Base-by-base conservation (phyloP, 1,140 invertebrate genomes). In the Drosophila micromelanica region DNA sequence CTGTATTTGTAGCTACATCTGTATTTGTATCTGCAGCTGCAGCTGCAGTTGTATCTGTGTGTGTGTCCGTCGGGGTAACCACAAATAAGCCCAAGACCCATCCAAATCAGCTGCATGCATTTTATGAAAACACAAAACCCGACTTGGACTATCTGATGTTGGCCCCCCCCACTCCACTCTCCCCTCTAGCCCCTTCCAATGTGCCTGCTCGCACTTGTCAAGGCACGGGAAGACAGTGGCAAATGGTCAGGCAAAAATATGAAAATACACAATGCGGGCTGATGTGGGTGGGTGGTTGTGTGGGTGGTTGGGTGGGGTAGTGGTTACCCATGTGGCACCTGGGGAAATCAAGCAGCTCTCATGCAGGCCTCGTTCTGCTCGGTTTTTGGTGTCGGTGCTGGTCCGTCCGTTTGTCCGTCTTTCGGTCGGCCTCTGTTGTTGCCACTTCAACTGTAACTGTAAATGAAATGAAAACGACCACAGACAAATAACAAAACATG, bases 401-500 rank as follows among this genome's bases (percentile, higher is more conserved):
- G 43, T 46, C 17, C 17, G 13, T 15, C 45, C 17, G 13, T 15
- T 35, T 20, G 15, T 61, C 8, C 63, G 48, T 43, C 48, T 52
- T 37, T 57, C 27, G 5, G 63, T 37, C 43, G 64, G 37, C 65
- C 68, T 75, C 55, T 72, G 70, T 40, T 73, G 65, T 49, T 73
- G 71, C 54, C 46, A 67, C 48, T 67, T 59, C 55, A 67, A 60
- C 56, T 65, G 76, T 67, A 68, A 73, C 79, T 89, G 82, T 71
- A 89, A 87, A 82, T 79, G 82, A 89, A 87, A 87, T 77, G 84
- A 79, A 87, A 89, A 65, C 79, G 54, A 77, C 84, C 82, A 59
- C 82, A 89, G 40, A 84, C 73, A 71, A 82, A 72, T 70, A 87
- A 87, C 65, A 79, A 80, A 72, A 79, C 75, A 72, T 57, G 63